Evolutionary conservation across 1,140 invertebrate genomes (phyloP), one percentile per base, ranked within the genome.

Genomic region (Aplysia californica): DNA sequence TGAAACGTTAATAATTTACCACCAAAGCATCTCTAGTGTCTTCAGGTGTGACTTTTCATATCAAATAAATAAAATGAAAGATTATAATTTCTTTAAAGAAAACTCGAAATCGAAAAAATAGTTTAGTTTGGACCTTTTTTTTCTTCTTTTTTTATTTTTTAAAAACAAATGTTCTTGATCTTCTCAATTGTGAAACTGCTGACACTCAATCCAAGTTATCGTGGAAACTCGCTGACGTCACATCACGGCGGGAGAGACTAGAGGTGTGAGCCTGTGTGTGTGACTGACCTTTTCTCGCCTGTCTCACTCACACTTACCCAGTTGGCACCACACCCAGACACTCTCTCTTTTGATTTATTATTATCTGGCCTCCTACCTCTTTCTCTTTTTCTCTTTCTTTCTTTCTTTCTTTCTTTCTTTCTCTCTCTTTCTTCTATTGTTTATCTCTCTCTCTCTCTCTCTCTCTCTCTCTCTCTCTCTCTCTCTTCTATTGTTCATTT

Each of bases 401-500:
- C 10, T 61, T 26, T 61, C 58, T 61, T 26, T 61, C 58, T 61
- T 6, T 61, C 10, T 61, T 26, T 61, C 58, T 61, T 26, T 61
- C 58, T 61, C 10, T 61, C 10, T 61, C 10, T 26, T 26, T 10
- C 58, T 61, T 6, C 29, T 6, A 10, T 26, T 61, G 18, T 26
- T 6, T 10, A 15, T 61, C 26, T 18, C 58, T 18, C 10, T 61
- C 58, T 61, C 58, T 41, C 36, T 39, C 67, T 69, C 67, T 1
- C 39, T 15, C 67, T 71, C 78, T 23, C 74, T 77, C 44, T 56
- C 55, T 44, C 44, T 80, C 29, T 71, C 6, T 56, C 18, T 56
- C 3, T 70, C 64, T 69, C 67, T 69, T n/a, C 71, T 68, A 41
- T 59, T 78, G 59, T 80, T 67, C 36, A 70, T 61, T 44, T 75